phyloP scores from a whole-genome alignment of 2,888 invertebrate species.

The Drosophila mimetica region DNA sequence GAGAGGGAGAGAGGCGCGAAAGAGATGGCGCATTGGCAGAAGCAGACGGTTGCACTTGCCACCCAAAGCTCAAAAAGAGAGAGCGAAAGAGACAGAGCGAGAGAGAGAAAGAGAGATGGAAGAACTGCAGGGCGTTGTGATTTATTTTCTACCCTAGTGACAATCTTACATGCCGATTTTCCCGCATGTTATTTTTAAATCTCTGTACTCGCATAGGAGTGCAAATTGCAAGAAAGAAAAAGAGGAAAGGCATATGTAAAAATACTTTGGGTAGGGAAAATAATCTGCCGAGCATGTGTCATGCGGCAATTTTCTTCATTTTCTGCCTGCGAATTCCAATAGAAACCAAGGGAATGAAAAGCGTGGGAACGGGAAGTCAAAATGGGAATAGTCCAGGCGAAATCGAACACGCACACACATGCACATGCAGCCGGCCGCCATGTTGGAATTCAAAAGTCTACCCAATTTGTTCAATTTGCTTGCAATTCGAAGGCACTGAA shows the following conservation, averaged over 20 bases:
- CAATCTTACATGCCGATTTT: constrained; percentile 68
- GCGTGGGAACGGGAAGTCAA: constrained; percentile 10
- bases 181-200: constrained; percentile 68
- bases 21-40: constrained; percentile 37
- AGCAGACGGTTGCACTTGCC: constrained; percentile 61
- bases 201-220: constrained; percentile 57
- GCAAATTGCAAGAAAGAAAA: constrained; percentile 56
- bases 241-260: constrained; percentile 63
- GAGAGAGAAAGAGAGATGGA: background rate
- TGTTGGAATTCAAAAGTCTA: constrained; percentile 28
- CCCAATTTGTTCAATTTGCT: constrained; percentile 7
- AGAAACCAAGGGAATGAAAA: constrained; percentile 1
- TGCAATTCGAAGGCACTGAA: background rate
- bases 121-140: constrained; percentile 51
- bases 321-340: constrained; percentile 9
- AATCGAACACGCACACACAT: constrained; percentile 16
- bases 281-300: constrained; percentile 45
- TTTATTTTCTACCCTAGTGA: constrained; percentile 78
- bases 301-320: constrained; percentile 15
- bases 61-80: constrained; percentile 8
- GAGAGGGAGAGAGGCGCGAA: constrained; percentile 1
- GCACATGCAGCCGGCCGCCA: constrained; percentile 33
- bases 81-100: constrained; percentile 2
- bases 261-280: constrained; percentile 55
- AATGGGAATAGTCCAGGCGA: constrained; percentile 9